Evolutionary conservation across 2,797 vertebrate genomes (phyloP), one percentile per base, ranked within the genome.

Genomic region (Poecilia gillii): DNA sequence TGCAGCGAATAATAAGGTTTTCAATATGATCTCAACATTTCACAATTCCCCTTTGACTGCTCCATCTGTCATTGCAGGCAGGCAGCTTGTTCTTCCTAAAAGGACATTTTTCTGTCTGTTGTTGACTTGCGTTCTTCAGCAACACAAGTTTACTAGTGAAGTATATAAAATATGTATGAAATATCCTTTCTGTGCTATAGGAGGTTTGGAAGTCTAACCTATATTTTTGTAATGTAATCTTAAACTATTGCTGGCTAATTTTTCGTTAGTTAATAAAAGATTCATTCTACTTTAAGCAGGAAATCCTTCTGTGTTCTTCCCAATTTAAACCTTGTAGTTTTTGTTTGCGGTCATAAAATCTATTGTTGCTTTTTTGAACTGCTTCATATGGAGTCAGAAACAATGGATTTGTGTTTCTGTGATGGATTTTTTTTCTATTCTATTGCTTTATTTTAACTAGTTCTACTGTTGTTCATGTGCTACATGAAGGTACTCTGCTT

Each of bases 41-140:
- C 3, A 11, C 55, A 76, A 74, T 66, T 20, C 49, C 28, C 4
- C 4, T 76, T 76, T 55, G 73, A 70, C 75, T 79, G 53, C 23
- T 74, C 75, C 73, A 76, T 74, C 79, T 85, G 79, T 82, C 66
- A 28, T 55, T 49, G 76, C 62, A 68, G 36, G 74, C 55, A 55
- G 73, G 28, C 49, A 73, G 64, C 57, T 73, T 73, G 39, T 70
- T 70, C 23, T 25, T 43, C 39, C 66, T 70, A 70, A 70, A 43
- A 41, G 23, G 39, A 39, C 6, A 3, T 20, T 23, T 36, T 33
- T 68, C 41, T 41, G 23, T 43, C 11, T 70, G 39, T 70, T 43
- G 39, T 43, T 70, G 66, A 41, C 23, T 41, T 68, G 36, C 7
- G 64, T 68, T 68, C 39, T 68, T 68, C 36, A 68, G 9, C 36